Conservation (phyloP, 2,113 vertebrate species). For the Pagrus major region DNA sequence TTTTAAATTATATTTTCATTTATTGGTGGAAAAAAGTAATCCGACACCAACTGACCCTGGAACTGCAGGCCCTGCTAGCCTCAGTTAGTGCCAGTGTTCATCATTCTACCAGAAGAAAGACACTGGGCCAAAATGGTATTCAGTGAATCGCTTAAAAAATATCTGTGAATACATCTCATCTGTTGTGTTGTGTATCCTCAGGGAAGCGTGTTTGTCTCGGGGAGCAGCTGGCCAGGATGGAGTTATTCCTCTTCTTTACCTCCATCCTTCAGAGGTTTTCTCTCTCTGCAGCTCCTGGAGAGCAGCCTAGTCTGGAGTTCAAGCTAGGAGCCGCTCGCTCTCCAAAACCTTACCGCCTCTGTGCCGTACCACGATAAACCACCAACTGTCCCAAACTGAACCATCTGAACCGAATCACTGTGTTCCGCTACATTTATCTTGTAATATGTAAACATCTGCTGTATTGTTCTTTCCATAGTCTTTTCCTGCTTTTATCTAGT, state of each 20-base stretch:
- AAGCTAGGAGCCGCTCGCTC: constrained; percentile 41
- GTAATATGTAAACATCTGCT: background rate
- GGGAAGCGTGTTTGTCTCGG: constrained; percentile 87
- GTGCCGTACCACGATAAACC: constrained; percentile 54
- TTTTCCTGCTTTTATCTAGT: too few species aligned
- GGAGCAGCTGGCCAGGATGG: constrained; percentile 84
- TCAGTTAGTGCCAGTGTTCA: too few species aligned
- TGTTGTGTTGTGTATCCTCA: constrained; percentile 46
- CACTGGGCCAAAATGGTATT: too few species aligned
- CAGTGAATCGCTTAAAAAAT: background rate
- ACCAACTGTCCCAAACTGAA: background rate
- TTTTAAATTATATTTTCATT: too few species aligned
- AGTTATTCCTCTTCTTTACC: constrained; percentile 90
- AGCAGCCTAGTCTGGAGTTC: constrained; percentile 72
- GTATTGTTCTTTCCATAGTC: background rate
- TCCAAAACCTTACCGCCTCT: constrained; percentile 73
- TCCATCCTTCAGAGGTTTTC: constrained; percentile 81
- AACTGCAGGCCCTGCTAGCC: too few species aligned
- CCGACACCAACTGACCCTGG: too few species aligned
- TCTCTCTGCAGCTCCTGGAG: constrained; percentile 60
- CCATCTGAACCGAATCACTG: background rate
- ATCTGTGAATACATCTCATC: background rate
- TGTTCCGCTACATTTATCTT: background rate
- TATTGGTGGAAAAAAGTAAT: too few species aligned
- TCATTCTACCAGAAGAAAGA: too few species aligned